A percentile compares a stretch with the other conserved stretches of the same genome.
phyloP scores from a whole-genome alignment of 2,113 vertebrate species.

The Terrapene triunguis region DNA sequence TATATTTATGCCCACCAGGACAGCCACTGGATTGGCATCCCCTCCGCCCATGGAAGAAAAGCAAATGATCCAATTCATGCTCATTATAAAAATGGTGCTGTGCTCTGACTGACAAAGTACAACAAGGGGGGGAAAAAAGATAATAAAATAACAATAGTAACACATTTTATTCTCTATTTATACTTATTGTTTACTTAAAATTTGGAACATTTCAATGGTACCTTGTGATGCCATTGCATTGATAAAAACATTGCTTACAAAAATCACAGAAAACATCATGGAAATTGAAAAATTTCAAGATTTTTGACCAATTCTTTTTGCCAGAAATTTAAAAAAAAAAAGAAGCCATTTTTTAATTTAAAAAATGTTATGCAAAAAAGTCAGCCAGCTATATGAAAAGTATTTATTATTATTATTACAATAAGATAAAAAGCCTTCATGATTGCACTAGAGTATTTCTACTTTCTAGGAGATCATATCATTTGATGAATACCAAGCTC shows the following conservation, averaged over 20 bases:
- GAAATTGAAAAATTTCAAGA: not conserved
- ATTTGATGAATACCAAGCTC: not conserved
- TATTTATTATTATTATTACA: not conserved
- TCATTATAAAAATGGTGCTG: not conserved
- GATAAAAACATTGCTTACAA: not conserved
- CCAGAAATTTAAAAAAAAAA: not conserved
- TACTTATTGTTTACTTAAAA: not conserved
- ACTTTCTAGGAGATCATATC: not conserved
- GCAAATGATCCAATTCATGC: not conserved
- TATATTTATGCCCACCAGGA: not conserved
- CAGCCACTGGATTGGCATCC: not conserved
- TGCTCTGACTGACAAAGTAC: not conserved
- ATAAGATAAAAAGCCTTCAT: not conserved
- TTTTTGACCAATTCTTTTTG: accelerated
- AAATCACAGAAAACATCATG: accelerated
- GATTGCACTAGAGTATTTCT: not conserved
- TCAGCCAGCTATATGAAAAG: not conserved
- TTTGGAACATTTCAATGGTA: accelerated
- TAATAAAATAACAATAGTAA: not conserved
- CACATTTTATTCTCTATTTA: not conserved
- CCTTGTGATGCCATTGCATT: not conserved
- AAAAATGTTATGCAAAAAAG: not conserved
- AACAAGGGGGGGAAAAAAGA: not conserved
- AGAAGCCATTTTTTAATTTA: not conserved
- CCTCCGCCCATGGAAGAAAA: not conserved